Conservation (phyloP, 2,888 invertebrate species). For the Caenorhabditis virilis region DNA sequence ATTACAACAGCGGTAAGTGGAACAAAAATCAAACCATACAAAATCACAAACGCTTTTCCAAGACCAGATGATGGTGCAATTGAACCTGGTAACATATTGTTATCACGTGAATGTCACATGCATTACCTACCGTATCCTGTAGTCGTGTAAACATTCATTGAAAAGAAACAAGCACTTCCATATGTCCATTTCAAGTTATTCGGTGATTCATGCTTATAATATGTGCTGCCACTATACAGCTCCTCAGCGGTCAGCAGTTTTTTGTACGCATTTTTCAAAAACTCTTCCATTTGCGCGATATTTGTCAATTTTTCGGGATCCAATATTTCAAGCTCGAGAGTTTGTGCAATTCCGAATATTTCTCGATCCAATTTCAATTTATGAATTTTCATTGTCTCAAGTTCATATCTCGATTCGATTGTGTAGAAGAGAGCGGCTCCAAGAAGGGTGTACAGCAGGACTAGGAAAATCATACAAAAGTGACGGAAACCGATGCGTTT, state of each 20-base stretch:
- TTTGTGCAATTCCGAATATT: constrained; percentile 32
- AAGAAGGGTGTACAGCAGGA: constrained; percentile 40
- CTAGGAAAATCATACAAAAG: constrained; percentile 41
- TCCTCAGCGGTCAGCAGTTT: constrained; percentile 45
- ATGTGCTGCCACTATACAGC: constrained; percentile 44
- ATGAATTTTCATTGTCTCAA: constrained; percentile 30
- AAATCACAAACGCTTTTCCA: constrained; percentile 38
- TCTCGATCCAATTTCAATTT: constrained; percentile 25
- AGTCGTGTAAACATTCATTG: constrained; percentile 52
- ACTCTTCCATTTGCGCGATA: constrained; percentile 35
- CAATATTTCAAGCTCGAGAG: constrained; percentile 32
- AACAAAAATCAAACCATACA: constrained; percentile 48
- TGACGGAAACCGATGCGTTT: constrained; percentile 51
- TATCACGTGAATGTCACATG: neutral
- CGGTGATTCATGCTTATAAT: constrained; percentile 36
- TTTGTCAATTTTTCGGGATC: constrained; percentile 34
- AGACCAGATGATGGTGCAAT: constrained; percentile 45
- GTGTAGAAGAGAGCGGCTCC: constrained; percentile 50
- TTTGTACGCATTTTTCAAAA: constrained; percentile 43
- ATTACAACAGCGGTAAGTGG: constrained; percentile 51
- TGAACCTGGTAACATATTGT: constrained; percentile 26
- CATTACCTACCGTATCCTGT: constrained; percentile 49
- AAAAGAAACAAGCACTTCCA: constrained; percentile 46
- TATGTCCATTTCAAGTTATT: constrained; percentile 51
- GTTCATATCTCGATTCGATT: constrained; percentile 46